These are phyloP conservation scores for Hyposoter dolosus DNA, from an alignment of 2,888 invertebrate species.

Conservation along the genomic window DNA sequence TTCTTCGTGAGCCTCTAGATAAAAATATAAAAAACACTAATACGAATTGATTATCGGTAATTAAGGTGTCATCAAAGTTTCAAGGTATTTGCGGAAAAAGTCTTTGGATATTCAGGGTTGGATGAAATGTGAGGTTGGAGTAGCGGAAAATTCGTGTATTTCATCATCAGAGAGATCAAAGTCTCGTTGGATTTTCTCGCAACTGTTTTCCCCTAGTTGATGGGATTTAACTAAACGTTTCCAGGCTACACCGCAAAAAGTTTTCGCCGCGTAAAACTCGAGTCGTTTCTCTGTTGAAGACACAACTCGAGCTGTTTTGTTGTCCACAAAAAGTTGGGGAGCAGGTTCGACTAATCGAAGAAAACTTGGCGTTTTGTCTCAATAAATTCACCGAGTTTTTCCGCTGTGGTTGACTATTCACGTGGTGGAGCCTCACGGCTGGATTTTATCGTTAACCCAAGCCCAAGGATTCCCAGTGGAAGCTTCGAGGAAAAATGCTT, in stretches of 20 bases:
- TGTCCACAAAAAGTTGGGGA: constrained; percentile 15
- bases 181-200: not conserved
- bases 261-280: constrained; percentile 42
- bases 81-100: not conserved
- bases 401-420: constrained; percentile 22
- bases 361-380: constrained; percentile 31
- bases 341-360: constrained; percentile 39
- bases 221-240: not conserved
- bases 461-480: constrained; percentile 38
- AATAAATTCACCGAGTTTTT: constrained; percentile 43
- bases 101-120: not conserved
- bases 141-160: not conserved
- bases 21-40: not conserved
- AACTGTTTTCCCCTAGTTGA: not conserved
- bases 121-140: not conserved
- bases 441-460: constrained; percentile 15
- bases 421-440: not conserved
- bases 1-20: not conserved
- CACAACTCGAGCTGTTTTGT: not conserved
- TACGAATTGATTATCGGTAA: not conserved
- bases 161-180: not conserved
- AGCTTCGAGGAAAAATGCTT: constrained; percentile 59
- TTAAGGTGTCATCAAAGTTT: not conserved
- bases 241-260: constrained; percentile 56
- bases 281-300: constrained; percentile 7